Evolutionary conservation across 2,888 invertebrate species (phyloP), one percentile per base, ranked within the genome.

Genomic region (Iphiclides podalirius): DNA sequence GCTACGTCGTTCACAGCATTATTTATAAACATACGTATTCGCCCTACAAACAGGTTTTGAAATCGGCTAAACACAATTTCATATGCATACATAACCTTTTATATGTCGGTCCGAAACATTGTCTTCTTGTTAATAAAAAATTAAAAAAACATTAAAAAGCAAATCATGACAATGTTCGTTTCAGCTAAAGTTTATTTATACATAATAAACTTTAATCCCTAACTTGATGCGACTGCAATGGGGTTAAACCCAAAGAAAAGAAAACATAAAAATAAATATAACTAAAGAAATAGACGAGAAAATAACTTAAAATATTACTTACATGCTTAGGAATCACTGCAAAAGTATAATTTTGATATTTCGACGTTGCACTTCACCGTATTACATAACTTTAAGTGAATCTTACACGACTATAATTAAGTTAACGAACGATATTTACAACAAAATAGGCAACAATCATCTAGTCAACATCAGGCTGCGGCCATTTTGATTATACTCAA

Each of bases 401-500:
- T 33, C 33, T 15, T 53, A 39, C 33, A 26, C 9, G 40, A 43
- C 54, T 55, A 34, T 55, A 60, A 56, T 55, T 54, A 54, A 56
- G 54, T 57, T 59, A 54, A 52, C 54, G 28, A 43, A 16, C 45
- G 54, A 51, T 55, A 57, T 59, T 57, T 55, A 57, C 52, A 59
- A 54, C 42, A 53, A 58, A 58, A 53, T 45, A 40, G 17, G 53
- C 41, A 41, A 58, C 51, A 44, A 38, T 34, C 52, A 34, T 16
- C 42, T 57, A 49, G 36, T 58, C 53, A 45, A 54, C 56, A 52
- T 46, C 46, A 12, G 51, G 52, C 52, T 62, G 61, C 58, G 50
- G 59, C 57, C 60, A 60, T 58, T 53, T 53, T 53, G 39, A 55
- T 51, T 59, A 57, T 57, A 48, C 59, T n/a, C n/a, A n/a, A n/a